Conservation (phyloP, 1,140 invertebrate species). For the Sinella curviseta region DNA sequence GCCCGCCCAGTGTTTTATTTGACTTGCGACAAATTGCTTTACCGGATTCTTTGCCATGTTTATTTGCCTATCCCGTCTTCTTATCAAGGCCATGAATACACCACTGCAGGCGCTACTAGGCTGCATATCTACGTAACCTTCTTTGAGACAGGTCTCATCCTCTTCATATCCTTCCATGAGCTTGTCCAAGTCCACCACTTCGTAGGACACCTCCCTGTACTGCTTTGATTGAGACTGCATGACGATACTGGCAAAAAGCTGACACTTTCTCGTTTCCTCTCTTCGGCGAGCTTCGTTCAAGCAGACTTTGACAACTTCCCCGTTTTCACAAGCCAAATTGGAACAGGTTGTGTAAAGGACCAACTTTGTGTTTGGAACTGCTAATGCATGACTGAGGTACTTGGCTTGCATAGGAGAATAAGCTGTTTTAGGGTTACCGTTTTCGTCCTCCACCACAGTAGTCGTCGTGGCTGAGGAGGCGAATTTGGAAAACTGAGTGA, state of each 20-base stretch:
- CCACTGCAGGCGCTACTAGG: constrained; percentile 39
- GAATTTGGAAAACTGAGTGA: neutral
- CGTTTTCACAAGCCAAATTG: constrained; percentile 32
- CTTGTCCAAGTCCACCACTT: constrained; percentile 25
- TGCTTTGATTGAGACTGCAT: neutral
- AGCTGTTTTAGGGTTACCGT: neutral
- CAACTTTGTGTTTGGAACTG: constrained; percentile 35
- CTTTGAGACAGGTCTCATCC: constrained; percentile 9
- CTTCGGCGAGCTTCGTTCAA: neutral
- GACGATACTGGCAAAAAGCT: neutral
- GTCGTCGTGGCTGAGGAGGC: neutral
- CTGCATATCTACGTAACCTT: constrained; percentile 33
- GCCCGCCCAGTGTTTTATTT: neutral
- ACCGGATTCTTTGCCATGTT: constrained; percentile 3
- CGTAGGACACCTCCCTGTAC: constrained; percentile 32
- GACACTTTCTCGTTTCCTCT: constrained; percentile 20
- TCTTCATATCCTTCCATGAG: constrained; percentile 32
- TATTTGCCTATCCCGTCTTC: constrained; percentile 23
- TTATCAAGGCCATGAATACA: constrained; percentile 35
- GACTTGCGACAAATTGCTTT: neutral
- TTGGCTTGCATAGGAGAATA: constrained; percentile 25
- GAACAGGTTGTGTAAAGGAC: constrained; percentile 44
- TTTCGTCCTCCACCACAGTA: neutral
- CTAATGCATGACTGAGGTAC: constrained; percentile 37
- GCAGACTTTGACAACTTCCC: constrained; percentile 29